Conservation (phyloP, 2,888 invertebrate genomes). For the Oxyteleia sp. region DNA sequence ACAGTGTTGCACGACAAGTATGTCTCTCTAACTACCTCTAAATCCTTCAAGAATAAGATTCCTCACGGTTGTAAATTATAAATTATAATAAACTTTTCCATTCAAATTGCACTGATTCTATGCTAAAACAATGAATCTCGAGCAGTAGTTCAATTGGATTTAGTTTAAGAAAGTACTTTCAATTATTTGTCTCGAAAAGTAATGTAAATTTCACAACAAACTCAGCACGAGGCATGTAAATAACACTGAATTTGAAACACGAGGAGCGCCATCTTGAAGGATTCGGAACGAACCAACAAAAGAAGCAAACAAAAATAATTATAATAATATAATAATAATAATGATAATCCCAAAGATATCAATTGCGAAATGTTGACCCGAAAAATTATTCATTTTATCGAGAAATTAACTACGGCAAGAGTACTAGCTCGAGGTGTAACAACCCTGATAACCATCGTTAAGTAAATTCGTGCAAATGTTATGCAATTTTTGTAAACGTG, state of each 20-base stretch:
- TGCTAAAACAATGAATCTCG: constrained; percentile 25
- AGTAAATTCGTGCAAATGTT: too few species aligned
- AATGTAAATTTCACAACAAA: constrained; percentile 1
- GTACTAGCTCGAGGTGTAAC: too few species aligned
- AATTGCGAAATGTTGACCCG: too few species aligned
- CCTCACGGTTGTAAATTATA: constrained; percentile 4
- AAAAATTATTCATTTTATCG: too few species aligned
- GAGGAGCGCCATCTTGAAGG: constrained; percentile 20
- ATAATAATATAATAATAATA: too few species aligned
- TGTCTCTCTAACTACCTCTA: constrained; percentile 30
- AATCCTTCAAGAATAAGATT: constrained; percentile 29
- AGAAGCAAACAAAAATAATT: too few species aligned
- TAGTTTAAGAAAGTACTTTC: background rate
- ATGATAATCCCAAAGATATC: too few species aligned
- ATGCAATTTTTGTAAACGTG: too few species aligned
- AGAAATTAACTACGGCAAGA: too few species aligned
- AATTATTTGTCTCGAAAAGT: background rate
- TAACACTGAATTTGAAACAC: constrained; percentile 1
- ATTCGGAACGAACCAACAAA: constrained; percentile 6
- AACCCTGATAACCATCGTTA: too few species aligned
- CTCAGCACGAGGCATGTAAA: constrained; percentile 8
- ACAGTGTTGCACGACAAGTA: constrained; percentile 36
- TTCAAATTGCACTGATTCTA: too few species aligned
- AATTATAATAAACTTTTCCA: too few species aligned
- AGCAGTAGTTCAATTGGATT: background rate